Conservation (phyloP, 2,113 vertebrate species). For the Argyrosomus japonicus region DNA sequence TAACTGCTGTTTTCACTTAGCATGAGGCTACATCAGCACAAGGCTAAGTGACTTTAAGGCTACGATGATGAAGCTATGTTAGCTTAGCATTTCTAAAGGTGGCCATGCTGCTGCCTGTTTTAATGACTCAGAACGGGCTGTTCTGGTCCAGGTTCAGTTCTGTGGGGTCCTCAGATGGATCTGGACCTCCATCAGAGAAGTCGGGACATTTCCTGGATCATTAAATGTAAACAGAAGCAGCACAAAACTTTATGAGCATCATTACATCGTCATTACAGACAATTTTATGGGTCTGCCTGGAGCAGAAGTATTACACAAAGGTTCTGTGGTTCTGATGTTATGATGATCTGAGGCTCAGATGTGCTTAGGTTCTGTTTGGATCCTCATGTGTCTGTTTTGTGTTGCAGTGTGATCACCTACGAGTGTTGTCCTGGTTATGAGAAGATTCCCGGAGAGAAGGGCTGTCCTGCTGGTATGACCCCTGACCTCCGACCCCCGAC, state of each 20-base stretch:
- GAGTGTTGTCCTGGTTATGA: slow-evolving; percentile 99
- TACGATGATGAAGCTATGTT: not conserved
- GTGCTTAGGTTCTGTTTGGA: not conserved
- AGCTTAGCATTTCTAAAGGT: not conserved
- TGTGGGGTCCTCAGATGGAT: not conserved
- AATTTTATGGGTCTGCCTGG: slow-evolving; percentile 47
- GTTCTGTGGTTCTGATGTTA: slow-evolving; percentile 26
- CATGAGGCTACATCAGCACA: too few species aligned
- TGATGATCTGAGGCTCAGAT: too few species aligned
- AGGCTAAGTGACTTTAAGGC: too few species aligned
- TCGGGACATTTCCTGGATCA: not conserved
- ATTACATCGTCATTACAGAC: slow-evolving; percentile 19
- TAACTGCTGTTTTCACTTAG: too few species aligned
- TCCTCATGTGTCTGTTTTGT: slow-evolving; percentile 19
- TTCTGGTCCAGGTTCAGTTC: not conserved
- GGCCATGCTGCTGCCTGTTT: not conserved
- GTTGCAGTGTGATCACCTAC: slow-evolving; percentile 92
- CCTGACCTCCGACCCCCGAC: not conserved
- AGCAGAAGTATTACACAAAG: not conserved
- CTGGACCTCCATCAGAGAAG: not conserved
- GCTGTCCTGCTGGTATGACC: slow-evolving; percentile 93
- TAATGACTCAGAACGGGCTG: too few species aligned
- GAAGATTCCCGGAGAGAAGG: slow-evolving; percentile 93
- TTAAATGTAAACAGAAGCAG: not conserved
- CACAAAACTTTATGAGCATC: slow-evolving; percentile 47